These are phyloP conservation scores for Agonopterix arenella DNA, from an alignment of 2,888 invertebrate genomes.

Conservation along the genomic window DNA sequence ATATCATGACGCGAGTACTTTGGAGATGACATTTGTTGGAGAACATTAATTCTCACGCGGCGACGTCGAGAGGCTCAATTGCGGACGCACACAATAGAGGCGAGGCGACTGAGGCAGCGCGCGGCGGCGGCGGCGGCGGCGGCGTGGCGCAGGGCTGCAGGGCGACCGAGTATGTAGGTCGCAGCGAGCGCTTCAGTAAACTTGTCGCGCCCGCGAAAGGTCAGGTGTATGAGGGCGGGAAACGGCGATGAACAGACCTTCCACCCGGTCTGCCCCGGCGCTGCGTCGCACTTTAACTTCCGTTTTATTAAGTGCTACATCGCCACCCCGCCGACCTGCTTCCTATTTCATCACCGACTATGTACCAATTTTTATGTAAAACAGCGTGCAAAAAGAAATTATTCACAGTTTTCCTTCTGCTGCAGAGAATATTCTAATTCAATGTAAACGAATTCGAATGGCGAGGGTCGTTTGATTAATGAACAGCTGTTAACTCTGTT, in stretches of 20 bases:
- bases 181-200: slow-evolving; percentile 66
- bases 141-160: slow-evolving; percentile 15
- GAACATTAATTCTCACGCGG: slow-evolving; percentile 51
- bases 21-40: slow-evolving; percentile 50
- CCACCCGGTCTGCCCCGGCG: slow-evolving; percentile 32
- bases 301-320: slow-evolving; percentile 54
- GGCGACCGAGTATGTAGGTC: slow-evolving; percentile 64
- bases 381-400: slow-evolving; percentile 23
- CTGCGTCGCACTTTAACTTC: slow-evolving; percentile 51
- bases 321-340: slow-evolving; percentile 38
- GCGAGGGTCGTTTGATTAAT: slow-evolving; percentile 40
- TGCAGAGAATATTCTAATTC: slow-evolving; percentile 44
- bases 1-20: slow-evolving; percentile 44
- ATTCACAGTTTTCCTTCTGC: slow-evolving; percentile 24
- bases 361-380: not conserved
- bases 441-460: slow-evolving; percentile 43
- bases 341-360: slow-evolving; percentile 33
- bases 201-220: slow-evolving; percentile 68
- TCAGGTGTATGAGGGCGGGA: slow-evolving; percentile 74
- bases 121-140: slow-evolving; percentile 12
- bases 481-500: slow-evolving; percentile 34
- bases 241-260: slow-evolving; percentile 59
- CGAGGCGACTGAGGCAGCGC: slow-evolving; percentile 15
- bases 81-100: slow-evolving; percentile 51
- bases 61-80: slow-evolving; percentile 51